A percentile compares a stretch with the other conserved stretches of the same genome.
Conservation (phyloP, 2,797 vertebrate genomes). For the Psittacula derbiana region DNA sequence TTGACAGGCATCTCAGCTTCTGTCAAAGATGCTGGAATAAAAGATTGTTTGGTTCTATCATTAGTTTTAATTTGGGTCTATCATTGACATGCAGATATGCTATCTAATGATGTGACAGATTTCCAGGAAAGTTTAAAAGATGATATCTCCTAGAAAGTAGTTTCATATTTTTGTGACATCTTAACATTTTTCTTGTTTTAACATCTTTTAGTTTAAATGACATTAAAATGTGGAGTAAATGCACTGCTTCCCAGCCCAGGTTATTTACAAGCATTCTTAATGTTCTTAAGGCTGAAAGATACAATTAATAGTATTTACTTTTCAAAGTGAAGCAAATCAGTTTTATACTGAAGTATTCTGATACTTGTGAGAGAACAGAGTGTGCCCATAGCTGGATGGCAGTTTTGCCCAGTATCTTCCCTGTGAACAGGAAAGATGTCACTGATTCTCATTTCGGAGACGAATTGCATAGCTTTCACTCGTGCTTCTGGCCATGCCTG, state of each 20-base stretch:
- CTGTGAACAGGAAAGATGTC: background rate
- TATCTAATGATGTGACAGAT: background rate
- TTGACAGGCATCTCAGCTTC: background rate
- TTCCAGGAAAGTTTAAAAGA: background rate
- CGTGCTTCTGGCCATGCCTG: background rate
- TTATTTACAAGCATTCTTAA: background rate
- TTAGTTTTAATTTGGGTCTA: background rate
- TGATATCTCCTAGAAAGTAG: background rate
- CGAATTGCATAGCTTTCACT: background rate
- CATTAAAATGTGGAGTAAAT: background rate
- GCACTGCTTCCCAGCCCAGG: background rate
- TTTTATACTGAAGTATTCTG: background rate
- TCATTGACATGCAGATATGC: background rate
- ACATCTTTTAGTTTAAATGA: background rate
- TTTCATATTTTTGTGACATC: background rate
- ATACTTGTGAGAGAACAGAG: background rate
- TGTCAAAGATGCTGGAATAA: background rate
- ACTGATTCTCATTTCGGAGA: background rate
- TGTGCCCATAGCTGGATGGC: background rate
- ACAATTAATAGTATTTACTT: background rate
- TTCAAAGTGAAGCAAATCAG: background rate
- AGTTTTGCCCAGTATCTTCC: background rate
- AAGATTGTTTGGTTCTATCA: background rate
- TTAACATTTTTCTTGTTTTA: background rate
- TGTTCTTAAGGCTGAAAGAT: background rate